These are phyloP conservation scores for Ariopsis seemanni DNA, from an alignment of 2,113 vertebrate species.

Conservation along the genomic window DNA sequence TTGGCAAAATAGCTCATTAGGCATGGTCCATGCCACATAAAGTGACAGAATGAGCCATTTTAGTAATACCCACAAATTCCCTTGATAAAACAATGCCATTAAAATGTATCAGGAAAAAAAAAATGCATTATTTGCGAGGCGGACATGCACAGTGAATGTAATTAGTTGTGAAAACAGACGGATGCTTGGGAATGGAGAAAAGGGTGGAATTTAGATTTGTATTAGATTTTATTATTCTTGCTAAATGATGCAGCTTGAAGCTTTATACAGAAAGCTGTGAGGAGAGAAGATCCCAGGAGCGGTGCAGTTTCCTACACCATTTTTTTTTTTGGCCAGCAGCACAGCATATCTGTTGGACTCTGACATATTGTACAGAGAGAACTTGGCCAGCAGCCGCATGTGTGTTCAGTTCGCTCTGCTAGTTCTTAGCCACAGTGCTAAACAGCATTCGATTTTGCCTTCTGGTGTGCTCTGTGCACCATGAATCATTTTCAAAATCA, in stretches of 20 bases:
- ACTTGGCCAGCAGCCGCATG: slow-evolving; percentile 28
- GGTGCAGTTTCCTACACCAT: neutral
- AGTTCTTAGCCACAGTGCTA: slow-evolving; percentile 3
- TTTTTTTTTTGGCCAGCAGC: slow-evolving; percentile 18
- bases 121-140: slow-evolving; percentile 19
- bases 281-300: neutral
- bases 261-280: neutral
- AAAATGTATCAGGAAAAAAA: slow-evolving; percentile 36
- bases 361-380: slow-evolving; percentile 34
- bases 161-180: slow-evolving; percentile 22
- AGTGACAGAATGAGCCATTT: slow-evolving; percentile 36
- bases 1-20: slow-evolving; percentile 51
- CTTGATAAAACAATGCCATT: slow-evolving; percentile 42
- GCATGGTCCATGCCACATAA: slow-evolving; percentile 41
- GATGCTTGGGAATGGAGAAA: neutral
- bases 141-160: slow-evolving; percentile 4
- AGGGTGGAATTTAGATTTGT: neutral
- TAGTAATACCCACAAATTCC: slow-evolving; percentile 47
- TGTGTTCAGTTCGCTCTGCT: slow-evolving; percentile 20
- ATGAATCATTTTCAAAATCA: slow-evolving; percentile 37
- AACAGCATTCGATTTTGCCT: slow-evolving; percentile 15
- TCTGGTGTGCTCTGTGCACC: slow-evolving; percentile 10
- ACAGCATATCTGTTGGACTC: neutral
- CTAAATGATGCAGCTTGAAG: slow-evolving; percentile 17
- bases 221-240: neutral